phyloP scores from a whole-genome alignment of 2,113 vertebrate genomes.

The Centropus bengalensis region DNA sequence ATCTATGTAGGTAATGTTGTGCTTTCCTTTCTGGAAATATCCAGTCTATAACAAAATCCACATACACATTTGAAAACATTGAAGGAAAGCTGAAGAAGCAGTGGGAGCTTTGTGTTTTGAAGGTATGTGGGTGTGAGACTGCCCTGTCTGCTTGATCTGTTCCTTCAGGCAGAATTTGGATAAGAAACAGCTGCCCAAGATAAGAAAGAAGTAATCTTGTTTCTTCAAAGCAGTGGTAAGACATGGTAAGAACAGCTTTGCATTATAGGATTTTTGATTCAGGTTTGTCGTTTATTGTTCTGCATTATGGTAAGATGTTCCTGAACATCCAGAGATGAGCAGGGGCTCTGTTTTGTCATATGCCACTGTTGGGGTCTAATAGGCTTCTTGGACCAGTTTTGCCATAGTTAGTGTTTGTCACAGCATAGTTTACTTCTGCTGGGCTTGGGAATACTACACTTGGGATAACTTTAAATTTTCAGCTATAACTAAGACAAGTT shows the following conservation, averaged over 20 bases:
- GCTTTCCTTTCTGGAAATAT: background rate
- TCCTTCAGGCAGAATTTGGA: background rate
- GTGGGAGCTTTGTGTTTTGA: background rate
- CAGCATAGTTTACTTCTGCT: background rate
- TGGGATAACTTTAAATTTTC: background rate
- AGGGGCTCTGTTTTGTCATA: background rate
- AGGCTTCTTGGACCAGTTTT: background rate
- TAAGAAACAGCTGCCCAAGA: background rate
- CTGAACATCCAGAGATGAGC: background rate
- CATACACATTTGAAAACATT: rapidly evolving
- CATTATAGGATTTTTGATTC: background rate
- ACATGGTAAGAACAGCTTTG: background rate
- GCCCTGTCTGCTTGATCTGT: background rate
- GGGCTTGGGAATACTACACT: background rate
- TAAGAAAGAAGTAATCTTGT: background rate
- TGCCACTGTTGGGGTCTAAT: rapidly evolving
- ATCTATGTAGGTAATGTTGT: background rate
- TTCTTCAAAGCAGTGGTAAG: background rate
- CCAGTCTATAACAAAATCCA: background rate
- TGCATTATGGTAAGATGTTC: background rate
- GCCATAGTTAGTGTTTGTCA: background rate
- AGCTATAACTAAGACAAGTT: rapidly evolving
- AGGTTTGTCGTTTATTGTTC: background rate
- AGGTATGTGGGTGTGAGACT: background rate
- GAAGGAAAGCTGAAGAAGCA: background rate